phyloP scores from a whole-genome alignment of 2,113 vertebrate species.

The Neotragus moschatus region DNA sequence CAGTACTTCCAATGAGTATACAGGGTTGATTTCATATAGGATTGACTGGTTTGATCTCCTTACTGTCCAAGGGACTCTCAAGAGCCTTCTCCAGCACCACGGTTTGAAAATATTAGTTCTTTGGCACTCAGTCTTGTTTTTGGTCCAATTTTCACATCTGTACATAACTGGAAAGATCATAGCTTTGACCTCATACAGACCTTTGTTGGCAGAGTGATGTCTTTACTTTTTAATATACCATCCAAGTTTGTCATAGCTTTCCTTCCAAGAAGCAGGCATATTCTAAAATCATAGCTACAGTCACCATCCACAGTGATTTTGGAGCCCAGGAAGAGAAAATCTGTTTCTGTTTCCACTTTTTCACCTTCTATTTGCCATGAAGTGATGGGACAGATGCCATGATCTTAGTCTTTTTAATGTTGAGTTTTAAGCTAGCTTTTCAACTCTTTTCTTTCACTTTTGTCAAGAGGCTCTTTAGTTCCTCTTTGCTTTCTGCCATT shows the following conservation, averaged over 20 bases:
- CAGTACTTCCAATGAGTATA: background rate
- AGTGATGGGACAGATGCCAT: background rate
- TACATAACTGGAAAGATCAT: background rate
- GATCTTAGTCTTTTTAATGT: background rate
- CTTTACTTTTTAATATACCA: background rate
- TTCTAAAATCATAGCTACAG: background rate
- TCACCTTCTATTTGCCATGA: background rate
- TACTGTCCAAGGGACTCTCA: background rate
- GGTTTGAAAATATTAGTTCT: background rate
- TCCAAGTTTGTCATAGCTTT: background rate
- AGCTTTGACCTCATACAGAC: background rate
- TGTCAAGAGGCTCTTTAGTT: background rate
- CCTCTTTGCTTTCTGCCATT: background rate
- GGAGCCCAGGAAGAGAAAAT: background rate
- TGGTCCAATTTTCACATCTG: background rate
- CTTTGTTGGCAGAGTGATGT: background rate
- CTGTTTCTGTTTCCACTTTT: background rate
- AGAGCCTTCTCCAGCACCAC: background rate
- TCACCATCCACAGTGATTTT: background rate
- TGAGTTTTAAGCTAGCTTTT: background rate
- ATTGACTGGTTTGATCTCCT: background rate
- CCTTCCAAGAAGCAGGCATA: background rate
- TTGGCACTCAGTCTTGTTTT: accelerated
- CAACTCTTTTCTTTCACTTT: background rate
- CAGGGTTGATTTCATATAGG: background rate